phyloP scores from a whole-genome alignment of 2,888 invertebrate species.

The Metopia argyrocephala region DNA sequence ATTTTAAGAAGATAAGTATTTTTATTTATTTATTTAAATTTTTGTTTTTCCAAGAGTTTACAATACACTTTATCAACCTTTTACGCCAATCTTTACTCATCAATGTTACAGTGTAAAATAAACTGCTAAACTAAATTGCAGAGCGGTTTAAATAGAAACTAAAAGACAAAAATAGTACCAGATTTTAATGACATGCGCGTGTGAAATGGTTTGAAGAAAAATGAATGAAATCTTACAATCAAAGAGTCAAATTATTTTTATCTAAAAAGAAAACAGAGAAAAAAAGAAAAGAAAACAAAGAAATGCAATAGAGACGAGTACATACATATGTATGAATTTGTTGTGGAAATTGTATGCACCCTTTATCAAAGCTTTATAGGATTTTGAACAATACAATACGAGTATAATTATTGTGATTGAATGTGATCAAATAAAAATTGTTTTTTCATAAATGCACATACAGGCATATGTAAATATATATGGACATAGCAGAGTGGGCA shows the following conservation, averaged over 20 bases:
- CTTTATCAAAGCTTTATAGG: too few relatives aligned
- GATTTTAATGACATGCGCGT: not conserved
- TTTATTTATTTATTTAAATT: too few relatives aligned
- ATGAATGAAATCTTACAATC: not conserved
- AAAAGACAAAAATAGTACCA: not conserved
- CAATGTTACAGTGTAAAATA: constrained; percentile 68
- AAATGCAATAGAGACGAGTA: not conserved
- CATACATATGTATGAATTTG: too few relatives aligned
- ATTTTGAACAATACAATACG: too few relatives aligned
- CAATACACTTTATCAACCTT: too few relatives aligned
- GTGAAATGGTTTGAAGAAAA: not conserved
- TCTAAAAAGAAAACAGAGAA: not conserved
- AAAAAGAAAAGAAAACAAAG: not conserved
- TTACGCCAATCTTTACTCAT: constrained; percentile 70
- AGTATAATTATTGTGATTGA: too few relatives aligned
- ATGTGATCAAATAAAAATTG: too few relatives aligned
- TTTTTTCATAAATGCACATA: too few relatives aligned
- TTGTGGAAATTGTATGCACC: too few relatives aligned
- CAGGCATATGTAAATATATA: too few relatives aligned
- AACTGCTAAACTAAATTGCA: not conserved
- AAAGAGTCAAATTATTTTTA: not conserved
- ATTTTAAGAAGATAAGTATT: too few relatives aligned
- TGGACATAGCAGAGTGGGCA: too few relatives aligned
- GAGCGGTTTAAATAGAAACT: not conserved
- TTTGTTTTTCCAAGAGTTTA: not conserved